These are phyloP conservation scores for Noctuana brunneofusca DNA, from an alignment of 2,888 invertebrate genomes.

Conservation along the genomic window DNA sequence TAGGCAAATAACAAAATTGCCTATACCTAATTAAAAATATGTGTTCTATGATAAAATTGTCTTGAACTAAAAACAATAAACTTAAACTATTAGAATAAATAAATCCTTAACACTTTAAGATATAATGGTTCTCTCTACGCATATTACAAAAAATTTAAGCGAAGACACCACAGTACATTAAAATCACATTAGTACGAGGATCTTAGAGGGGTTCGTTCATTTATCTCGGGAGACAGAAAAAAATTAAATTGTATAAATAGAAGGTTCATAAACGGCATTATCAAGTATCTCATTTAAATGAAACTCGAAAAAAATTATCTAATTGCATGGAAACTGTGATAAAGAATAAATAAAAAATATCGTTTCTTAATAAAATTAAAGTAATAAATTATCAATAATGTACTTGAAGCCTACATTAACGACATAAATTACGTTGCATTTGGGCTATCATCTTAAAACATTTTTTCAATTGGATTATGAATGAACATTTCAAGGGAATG, in stretches of 20 bases:
- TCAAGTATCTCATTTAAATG: conserved; percentile 53
- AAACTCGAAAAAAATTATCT: conserved; percentile 58
- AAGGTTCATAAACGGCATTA: conserved; percentile 63
- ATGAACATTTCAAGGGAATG: conserved; percentile 9
- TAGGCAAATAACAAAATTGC: too few species aligned
- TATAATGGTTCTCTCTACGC: conserved; percentile 42
- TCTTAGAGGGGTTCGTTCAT: conserved; percentile 67
- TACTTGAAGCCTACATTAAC: conserved; percentile 30
- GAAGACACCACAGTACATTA: conserved; percentile 76
- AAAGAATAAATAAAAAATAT: conserved; percentile 40
- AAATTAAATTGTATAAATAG: conserved; percentile 71
- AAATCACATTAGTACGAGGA: conserved; percentile 79
- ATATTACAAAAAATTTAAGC: conserved; percentile 69
- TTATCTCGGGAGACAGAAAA: conserved; percentile 70
- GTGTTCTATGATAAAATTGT: too few species aligned
- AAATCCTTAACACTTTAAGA: neutral
- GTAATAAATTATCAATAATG: conserved; percentile 14
- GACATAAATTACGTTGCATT: conserved; percentile 26
- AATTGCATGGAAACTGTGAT: conserved; percentile 75
- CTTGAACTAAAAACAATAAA: too few species aligned
- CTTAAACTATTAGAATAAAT: too few species aligned
- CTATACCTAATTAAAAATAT: too few species aligned
- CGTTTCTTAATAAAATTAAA: neutral
- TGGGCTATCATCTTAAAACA: conserved; percentile 10
- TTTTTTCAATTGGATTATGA: conserved; percentile 19